Base-by-base conservation (phyloP, 2,797 vertebrate species). In the Paramormyrops hopkinsi region DNA sequence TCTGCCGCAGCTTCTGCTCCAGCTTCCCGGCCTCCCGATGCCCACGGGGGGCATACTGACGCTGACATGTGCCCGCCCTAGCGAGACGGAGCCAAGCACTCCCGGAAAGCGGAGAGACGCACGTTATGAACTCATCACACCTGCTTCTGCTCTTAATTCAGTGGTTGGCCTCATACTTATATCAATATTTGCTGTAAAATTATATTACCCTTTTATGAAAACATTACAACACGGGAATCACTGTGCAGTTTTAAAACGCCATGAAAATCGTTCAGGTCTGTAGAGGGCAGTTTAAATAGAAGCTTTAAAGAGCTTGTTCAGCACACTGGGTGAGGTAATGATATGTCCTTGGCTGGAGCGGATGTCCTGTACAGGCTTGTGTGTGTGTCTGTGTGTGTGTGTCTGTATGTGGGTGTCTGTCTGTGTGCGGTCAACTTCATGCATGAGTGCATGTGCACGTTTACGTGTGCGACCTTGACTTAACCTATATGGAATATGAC, bases 351-450 rank as follows among this genome's bases (percentile, higher is more conserved):
- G 85, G 8, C 37, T 33, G 14, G 4, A 33, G 56, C 41, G 14
- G 46, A 65, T 59, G 53, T 90, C 86, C 69, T 88, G 65, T 87
- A 82, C 89, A 89, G n/a, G 44, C 8, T 44, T n/a, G 29, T 11
- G 14, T 44, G 17, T 79, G 37, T 51, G 79, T 25, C 25, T 50
- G n/a, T 65, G 37, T 11, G 44, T 50, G 88, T 50, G 22, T 62
- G 22, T 56, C 41, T 65, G 22, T 3, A 54, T 11, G 79, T 48
- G 88, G 29, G 59, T 12, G 62, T 69, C 9, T 33, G 33, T 79
- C 1, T 86, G 87, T 33, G 86, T 50, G 76, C 2, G 25, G 17
- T 56, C 19, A 19, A 12, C n/a, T 84, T 44, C 44, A 84, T n/a
- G 44, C 14, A 29, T 41, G 41, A 56, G 44, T 56, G 54, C 11